Conservation (phyloP, 1,140 invertebrate genomes). For the Rhizoglyphus robini region DNA sequence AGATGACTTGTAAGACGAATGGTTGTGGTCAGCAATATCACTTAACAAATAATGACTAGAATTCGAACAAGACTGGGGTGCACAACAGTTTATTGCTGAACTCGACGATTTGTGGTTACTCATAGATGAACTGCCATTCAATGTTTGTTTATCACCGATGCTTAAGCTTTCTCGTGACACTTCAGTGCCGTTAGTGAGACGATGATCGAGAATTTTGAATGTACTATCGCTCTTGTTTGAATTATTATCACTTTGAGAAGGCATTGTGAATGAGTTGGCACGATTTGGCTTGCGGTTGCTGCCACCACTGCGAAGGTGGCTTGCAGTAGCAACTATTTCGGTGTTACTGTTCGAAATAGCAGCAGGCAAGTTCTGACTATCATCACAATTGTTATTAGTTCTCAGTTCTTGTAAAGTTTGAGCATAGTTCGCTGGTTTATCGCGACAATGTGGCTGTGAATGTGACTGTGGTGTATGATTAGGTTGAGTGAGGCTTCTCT, state of each 20-base stretch:
- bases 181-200: neutral
- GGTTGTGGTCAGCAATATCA: neutral
- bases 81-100: neutral
- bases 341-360: neutral
- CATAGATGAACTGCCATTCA: neutral
- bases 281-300: neutral
- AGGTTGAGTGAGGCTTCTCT: too few relatives aligned
- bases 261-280: slow-evolving; percentile 6
- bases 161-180: neutral
- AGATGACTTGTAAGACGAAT: neutral
- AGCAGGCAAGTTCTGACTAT: neutral
- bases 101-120: neutral
- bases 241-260: slow-evolving; percentile 3
- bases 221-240: neutral
- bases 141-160: neutral
- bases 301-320: neutral
- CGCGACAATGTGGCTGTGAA: too few relatives aligned
- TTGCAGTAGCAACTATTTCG: too few relatives aligned
- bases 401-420: neutral
- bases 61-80: neutral
- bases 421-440: too few relatives aligned
- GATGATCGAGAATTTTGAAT: neutral
- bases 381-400: neutral
- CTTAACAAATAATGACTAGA: neutral
- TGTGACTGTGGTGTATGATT: neutral